Evolutionary conservation across 64 coral and sea anemone genomes (phyloP), one percentile per base, ranked within the genome.

Genomic region (Pocillopora damicornis): DNA sequence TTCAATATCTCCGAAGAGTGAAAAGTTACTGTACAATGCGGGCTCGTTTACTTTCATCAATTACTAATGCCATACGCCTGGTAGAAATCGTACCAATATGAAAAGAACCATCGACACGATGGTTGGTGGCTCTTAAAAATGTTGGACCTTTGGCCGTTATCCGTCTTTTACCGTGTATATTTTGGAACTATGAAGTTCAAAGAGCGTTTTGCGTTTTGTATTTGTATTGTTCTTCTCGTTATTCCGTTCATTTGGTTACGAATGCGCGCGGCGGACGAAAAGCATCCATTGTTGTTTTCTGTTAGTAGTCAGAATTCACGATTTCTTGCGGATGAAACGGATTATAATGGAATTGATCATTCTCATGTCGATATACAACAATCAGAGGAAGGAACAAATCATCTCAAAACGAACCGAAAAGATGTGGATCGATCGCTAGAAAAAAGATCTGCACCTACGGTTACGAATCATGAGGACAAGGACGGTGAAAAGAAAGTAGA

Each of bases 131-230:
- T 73, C 62, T 60, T 77, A 67, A 60, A 51, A 11, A 76, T 77
- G 75, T 45, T 93, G 38, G 82, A 93, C 77, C 59, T 83, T 60
- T 89, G 87, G 88, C 82, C 75, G 18, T 38, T 85, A 57, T 85
- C 81, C 14, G 81, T 72, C 22, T 72, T 85, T 13, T 85, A 85
- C 26, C 65, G 81, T 26, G 81, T 22, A 22, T 88, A 88, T 87
- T 86, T 75, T 88, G 75, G 63, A 60, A 90, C 60, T 9, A 97
- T 97, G 94, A 97, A 97, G 77, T 78, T 97, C 20, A 97, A 97
- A 80, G 88, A 93, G 16, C 85, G 94, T 37, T 65, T 90, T 68
- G 76, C 87, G 6, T 90, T 93, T 88, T 88, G 82, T 73, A 14
- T 83, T 0, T 97, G 88, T 65, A 15, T 93, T 58, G 20, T 90